phyloP scores from a whole-genome alignment of 2,113 vertebrate genomes.

The Sapayoa aenigma region DNA sequence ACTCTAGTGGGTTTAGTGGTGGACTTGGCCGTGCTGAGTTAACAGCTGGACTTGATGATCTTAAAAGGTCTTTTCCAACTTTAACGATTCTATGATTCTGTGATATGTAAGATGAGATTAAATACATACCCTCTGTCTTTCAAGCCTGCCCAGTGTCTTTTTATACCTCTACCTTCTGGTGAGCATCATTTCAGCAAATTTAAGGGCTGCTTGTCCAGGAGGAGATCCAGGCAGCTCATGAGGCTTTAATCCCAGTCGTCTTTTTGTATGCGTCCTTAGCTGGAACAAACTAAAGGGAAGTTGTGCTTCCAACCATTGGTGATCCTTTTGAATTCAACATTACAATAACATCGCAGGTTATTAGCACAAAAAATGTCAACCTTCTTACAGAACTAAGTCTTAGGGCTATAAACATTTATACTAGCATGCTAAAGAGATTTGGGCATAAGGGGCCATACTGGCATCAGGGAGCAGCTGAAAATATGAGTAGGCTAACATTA shows the following conservation, averaged over 20 bases:
- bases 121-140: background rate
- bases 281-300: background rate
- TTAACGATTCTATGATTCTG: background rate
- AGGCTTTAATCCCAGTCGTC: background rate
- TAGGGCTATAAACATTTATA: constrained; percentile 23
- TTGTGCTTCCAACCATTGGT: background rate
- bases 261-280: background rate
- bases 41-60: background rate
- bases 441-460: background rate
- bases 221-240: background rate
- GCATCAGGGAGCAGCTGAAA: background rate
- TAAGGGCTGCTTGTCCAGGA: background rate
- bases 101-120: background rate
- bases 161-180: background rate
- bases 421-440: constrained; percentile 15
- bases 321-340: constrained; percentile 16
- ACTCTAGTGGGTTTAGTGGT: background rate
- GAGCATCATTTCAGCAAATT: background rate
- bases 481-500: constrained; percentile 10
- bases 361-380: constrained; percentile 10
- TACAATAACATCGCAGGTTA: background rate
- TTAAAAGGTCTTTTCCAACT: background rate
- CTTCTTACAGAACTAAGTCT: constrained; percentile 1
- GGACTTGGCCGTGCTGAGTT: background rate
- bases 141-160: background rate